Conservation (phyloP, 2,797 vertebrate genomes). For the Masticophis lateralis region DNA sequence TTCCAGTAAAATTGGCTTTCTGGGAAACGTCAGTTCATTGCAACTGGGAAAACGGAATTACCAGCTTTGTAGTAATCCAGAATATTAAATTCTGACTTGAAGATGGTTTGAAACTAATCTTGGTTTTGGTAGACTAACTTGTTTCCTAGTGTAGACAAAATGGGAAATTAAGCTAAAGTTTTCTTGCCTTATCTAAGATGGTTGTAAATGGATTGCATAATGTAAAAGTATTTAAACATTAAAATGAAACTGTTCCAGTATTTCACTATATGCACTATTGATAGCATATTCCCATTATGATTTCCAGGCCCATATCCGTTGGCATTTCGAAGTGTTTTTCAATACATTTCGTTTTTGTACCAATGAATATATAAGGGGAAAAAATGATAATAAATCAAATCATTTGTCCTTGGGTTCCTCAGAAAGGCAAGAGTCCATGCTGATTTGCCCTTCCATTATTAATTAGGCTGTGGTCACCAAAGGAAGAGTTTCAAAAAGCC, state of each 20-base stretch:
- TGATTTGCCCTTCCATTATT: not conserved
- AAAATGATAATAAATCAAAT: not conserved
- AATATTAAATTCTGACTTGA: not conserved
- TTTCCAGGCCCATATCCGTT: not conserved
- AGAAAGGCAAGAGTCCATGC: not conserved
- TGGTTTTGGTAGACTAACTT: not conserved
- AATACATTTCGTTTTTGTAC: not conserved
- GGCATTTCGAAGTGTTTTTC: not conserved
- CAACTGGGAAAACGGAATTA: not conserved
- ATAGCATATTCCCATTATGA: not conserved
- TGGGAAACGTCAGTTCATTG: not conserved
- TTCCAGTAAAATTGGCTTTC: not conserved
- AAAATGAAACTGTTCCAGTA: not conserved
- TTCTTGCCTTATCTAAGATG: not conserved
- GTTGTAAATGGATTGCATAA: not conserved
- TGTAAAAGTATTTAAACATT: not conserved
- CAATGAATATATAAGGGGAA: not conserved
- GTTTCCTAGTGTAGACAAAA: not conserved
- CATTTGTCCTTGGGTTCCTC: not conserved
- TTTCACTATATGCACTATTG: not conserved
- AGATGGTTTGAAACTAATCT: not conserved
- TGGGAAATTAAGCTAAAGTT: not conserved
- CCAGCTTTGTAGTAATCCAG: not conserved
- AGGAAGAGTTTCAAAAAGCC: not conserved
- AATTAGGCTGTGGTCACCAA: not conserved